These are phyloP conservation scores for Chaenogobius annularis DNA, from an alignment of 2,113 vertebrate species.

Conservation along the genomic window DNA sequence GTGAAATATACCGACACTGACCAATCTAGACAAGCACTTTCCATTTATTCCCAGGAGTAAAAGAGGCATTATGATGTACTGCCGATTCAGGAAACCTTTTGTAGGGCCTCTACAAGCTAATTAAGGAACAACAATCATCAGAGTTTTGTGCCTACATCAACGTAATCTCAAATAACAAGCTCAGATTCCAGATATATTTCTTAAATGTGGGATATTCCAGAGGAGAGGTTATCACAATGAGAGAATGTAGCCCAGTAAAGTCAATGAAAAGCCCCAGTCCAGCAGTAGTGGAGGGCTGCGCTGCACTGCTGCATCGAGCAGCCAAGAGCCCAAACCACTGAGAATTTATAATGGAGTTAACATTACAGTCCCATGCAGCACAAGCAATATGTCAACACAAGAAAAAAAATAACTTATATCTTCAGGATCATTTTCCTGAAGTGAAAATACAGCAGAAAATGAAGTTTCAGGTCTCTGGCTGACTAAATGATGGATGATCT, in stretches of 20 bases:
- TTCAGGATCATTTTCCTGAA: constrained; percentile 18
- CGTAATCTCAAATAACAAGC: constrained; percentile 19
- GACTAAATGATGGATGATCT: constrained; percentile 67
- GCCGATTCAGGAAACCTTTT: constrained; percentile 45
- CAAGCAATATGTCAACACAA: constrained; percentile 30
- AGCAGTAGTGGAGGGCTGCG: constrained; percentile 62
- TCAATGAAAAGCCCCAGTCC: constrained; percentile 38
- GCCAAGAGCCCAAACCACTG: constrained; percentile 43
- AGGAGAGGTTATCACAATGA: constrained; percentile 26
- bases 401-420: constrained; percentile 5
- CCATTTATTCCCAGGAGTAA: constrained; percentile 22
- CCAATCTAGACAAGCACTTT: constrained; percentile 16
- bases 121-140: constrained; percentile 20
- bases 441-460: constrained; percentile 43
- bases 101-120: constrained; percentile 12
- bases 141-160: neutral
- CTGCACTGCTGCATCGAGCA: constrained; percentile 69
- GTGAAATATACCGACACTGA: constrained; percentile 16
- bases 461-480: constrained; percentile 52
- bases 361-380: constrained; percentile 29
- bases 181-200: constrained; percentile 1
- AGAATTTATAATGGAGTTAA: constrained; percentile 28
- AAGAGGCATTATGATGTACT: constrained; percentile 12
- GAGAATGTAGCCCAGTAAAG: constrained; percentile 46
- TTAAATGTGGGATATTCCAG: constrained; percentile 22